Percentiles rank a stretch among this genome's conserved stretches.
phyloP scores from a whole-genome alignment of 2,888 invertebrate species.

The Aleiodes leptofemur region DNA sequence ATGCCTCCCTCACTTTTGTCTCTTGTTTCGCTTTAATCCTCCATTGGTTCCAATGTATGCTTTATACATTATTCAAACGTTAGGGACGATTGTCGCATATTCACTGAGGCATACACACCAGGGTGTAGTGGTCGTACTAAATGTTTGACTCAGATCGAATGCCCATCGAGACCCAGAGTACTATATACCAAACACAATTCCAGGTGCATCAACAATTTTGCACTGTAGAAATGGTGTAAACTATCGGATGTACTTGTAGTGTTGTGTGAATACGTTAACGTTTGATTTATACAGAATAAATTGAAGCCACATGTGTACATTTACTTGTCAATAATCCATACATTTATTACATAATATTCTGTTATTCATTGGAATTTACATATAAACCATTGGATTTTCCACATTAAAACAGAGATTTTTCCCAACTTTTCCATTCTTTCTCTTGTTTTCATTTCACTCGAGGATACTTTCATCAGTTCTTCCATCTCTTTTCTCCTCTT shows the following conservation, averaged over 20 bases:
- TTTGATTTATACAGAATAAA: constrained; percentile 32
- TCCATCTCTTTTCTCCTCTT: constrained; percentile 12
- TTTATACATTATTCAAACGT: constrained; percentile 60
- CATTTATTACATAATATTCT: constrained; percentile 12
- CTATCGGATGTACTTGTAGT: constrained; percentile 21
- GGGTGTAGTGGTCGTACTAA: constrained; percentile 51
- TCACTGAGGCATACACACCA: constrained; percentile 49
- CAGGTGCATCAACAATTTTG: constrained; percentile 17
- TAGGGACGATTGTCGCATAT: constrained; percentile 59
- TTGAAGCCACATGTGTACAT: constrained; percentile 1
- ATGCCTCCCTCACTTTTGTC: constrained; percentile 9
- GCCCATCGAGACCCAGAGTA: constrained; percentile 9
- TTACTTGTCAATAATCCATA: too few species aligned
- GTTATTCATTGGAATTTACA: neutral
- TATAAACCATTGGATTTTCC: neutral
- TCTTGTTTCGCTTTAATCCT: constrained; percentile 60
- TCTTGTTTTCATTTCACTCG: constrained; percentile 6
- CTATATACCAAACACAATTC: neutral
- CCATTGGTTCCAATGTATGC: constrained; percentile 58
- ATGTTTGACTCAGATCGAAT: constrained; percentile 57
- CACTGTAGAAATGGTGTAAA: constrained; percentile 30
- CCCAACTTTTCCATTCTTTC: neutral
- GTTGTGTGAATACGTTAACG: constrained; percentile 25
- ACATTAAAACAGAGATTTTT: neutral
- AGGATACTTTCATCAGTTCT: constrained; percentile 26